phyloP scores from a whole-genome alignment of 2,113 vertebrate species.

The Hippocampus comes region DNA sequence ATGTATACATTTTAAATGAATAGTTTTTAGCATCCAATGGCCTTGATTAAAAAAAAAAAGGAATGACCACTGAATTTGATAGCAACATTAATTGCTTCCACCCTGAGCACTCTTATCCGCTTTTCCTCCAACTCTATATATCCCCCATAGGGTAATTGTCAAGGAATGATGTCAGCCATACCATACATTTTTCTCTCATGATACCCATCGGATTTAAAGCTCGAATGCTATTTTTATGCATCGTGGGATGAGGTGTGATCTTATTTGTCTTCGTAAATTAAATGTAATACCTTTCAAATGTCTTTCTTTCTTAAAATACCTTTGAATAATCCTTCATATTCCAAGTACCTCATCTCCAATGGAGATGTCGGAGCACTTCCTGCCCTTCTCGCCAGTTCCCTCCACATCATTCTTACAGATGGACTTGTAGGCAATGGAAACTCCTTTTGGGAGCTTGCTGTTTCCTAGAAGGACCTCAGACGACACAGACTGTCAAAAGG shows the following conservation, averaged over 20 bases:
- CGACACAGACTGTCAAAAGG: conserved; percentile 81
- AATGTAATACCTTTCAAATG: background rate
- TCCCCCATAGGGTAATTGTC: background rate
- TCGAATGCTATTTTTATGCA: too few species aligned
- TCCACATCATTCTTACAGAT: conserved; percentile 92
- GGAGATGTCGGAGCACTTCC: conserved; percentile 94
- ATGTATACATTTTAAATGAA: too few species aligned
- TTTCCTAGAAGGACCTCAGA: conserved; percentile 97
- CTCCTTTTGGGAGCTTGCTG: conserved; percentile 83
- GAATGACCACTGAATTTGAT: too few species aligned
- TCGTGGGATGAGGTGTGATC: too few species aligned
- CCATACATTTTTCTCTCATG: background rate
- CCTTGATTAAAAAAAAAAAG: too few species aligned
- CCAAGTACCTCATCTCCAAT: conserved; percentile 91
- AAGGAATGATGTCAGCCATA: background rate
- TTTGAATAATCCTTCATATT: background rate
- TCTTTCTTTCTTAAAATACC: background rate
- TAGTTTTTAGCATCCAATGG: too few species aligned
- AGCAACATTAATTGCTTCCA: too few species aligned
- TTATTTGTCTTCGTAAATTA: background rate
- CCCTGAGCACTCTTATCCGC: too few species aligned
- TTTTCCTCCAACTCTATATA: too few species aligned
- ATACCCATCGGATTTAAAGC: background rate
- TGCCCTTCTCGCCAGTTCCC: conserved; percentile 84
- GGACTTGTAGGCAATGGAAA: conserved; percentile 87